These are phyloP conservation scores for Callyntrura guangdongensis DNA, from an alignment of 2,888 invertebrate species.

Conservation along the genomic window DNA sequence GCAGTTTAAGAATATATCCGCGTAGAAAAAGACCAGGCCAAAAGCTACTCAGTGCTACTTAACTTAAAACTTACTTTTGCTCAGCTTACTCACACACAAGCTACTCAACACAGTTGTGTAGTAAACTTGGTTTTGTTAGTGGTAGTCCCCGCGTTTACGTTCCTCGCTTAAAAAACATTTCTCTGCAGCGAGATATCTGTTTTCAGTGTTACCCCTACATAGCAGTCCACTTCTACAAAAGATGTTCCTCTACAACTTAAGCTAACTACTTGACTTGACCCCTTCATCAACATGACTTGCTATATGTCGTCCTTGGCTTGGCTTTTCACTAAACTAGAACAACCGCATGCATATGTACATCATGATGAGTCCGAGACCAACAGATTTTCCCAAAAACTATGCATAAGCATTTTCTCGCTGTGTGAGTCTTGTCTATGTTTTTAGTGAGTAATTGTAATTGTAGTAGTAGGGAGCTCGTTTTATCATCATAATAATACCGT, in stretches of 20 bases:
- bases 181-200: background rate
- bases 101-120: conserved; percentile 63
- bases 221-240: background rate
- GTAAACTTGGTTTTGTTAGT: conserved; percentile 44
- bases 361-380: conserved; percentile 27
- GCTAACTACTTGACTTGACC: conserved; percentile 80
- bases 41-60: conserved; percentile 49
- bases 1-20: conserved; percentile 14
- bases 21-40: conserved; percentile 28
- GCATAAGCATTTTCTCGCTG: conserved; percentile 15
- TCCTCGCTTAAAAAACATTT: background rate
- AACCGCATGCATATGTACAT: conserved; percentile 4
- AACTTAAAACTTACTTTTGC: conserved; percentile 58
- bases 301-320: conserved; percentile 51
- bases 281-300: conserved; percentile 55
- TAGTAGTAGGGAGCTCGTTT: background rate
- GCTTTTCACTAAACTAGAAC: conserved; percentile 31
- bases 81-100: conserved; percentile 28
- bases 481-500: conserved; percentile 15
- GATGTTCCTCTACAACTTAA: conserved; percentile 60
- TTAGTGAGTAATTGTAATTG: background rate
- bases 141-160: background rate
- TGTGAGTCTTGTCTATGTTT: background rate
- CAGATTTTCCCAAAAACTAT: conserved; percentile 59
- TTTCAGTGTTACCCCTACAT: background rate